Conservation (phyloP, 1,140 invertebrate genomes). For the Megalopta genalis region DNA sequence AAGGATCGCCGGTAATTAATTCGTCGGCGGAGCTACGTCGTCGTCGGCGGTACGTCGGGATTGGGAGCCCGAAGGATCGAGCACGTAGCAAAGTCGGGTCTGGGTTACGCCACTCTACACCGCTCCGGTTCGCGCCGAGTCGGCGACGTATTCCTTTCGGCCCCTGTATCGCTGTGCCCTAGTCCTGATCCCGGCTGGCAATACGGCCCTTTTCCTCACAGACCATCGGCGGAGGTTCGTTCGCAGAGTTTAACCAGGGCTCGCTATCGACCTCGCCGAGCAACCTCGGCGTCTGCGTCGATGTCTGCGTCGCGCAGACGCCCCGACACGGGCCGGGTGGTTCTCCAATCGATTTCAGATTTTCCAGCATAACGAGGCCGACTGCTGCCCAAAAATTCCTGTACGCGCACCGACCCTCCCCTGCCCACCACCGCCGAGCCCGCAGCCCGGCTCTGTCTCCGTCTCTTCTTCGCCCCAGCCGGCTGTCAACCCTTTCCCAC, state of each 20-base stretch:
- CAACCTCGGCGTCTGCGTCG: conserved; percentile 74
- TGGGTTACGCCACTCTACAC: not conserved
- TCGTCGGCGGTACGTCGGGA: no score
- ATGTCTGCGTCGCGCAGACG: conserved; percentile 75
- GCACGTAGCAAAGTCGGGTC: not conserved
- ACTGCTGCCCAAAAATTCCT: conserved; percentile 73
- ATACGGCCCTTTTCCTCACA: conserved; percentile 64
- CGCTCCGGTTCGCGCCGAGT: not conserved
- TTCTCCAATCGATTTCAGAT: conserved; percentile 76
- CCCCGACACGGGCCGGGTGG: conserved; percentile 64
- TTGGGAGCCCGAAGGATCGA: conserved; percentile 15
- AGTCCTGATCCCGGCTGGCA: conserved; percentile 26
- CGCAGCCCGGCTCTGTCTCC: not conserved
- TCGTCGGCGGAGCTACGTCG: conserved; percentile 52
- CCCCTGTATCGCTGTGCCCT: not conserved
- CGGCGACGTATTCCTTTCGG: conserved; percentile 2
- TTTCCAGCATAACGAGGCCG: conserved; percentile 76
- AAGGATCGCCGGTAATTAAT: conserved; percentile 70
- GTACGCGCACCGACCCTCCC: conserved; percentile 44
- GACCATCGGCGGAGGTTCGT: conserved; percentile 71
- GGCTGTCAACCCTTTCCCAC: conserved; percentile 39
- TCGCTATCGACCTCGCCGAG: conserved; percentile 75
- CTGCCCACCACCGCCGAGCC: not conserved
- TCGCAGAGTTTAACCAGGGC: conserved; percentile 74
- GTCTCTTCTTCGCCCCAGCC: conserved; percentile 3